These are phyloP conservation scores for Triplophysa rosa DNA, from an alignment of 2,113 vertebrate species.

Conservation along the genomic window DNA sequence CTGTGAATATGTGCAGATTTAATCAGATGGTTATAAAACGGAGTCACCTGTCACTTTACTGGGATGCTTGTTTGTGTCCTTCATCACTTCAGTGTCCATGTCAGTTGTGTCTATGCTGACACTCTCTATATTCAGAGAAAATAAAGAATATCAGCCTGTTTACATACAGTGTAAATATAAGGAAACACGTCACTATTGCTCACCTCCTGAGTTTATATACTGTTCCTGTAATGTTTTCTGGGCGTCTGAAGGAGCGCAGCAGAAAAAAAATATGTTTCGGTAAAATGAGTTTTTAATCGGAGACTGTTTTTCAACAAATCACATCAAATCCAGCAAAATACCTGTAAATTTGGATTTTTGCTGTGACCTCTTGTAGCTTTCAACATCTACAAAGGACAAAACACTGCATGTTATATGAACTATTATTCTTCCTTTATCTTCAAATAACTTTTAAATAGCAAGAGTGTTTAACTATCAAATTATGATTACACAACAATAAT, in stretches of 20 bases:
- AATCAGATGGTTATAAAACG: neutral
- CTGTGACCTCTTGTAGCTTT: neutral
- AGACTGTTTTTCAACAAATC: neutral
- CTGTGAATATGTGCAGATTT: neutral
- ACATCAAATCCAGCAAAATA: neutral
- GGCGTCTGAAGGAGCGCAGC: neutral
- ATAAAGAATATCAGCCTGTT: neutral
- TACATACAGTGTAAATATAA: neutral
- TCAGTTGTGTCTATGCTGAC: slow-evolving; percentile 28
- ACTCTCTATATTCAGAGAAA: slow-evolving; percentile 38
- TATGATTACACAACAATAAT: neutral
- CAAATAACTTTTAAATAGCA: neutral
- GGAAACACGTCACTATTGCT: neutral
- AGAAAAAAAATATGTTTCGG: too few species aligned
- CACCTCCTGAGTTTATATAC: slow-evolving; percentile 19
- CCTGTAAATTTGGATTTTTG: neutral
- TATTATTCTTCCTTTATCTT: too few species aligned
- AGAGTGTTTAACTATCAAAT: neutral
- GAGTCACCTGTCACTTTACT: slow-evolving; percentile 16
- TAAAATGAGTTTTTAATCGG: too few species aligned
- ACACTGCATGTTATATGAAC: neutral
- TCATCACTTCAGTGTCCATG: neutral
- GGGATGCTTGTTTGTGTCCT: neutral
- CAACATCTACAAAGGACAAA: neutral
- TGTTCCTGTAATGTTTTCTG: slow-evolving; percentile 1